A percentile compares a stretch with the other conserved stretches of the same genome.
Conservation (phyloP, 1,140 invertebrate species). For the Leptonema lineaticorne region DNA sequence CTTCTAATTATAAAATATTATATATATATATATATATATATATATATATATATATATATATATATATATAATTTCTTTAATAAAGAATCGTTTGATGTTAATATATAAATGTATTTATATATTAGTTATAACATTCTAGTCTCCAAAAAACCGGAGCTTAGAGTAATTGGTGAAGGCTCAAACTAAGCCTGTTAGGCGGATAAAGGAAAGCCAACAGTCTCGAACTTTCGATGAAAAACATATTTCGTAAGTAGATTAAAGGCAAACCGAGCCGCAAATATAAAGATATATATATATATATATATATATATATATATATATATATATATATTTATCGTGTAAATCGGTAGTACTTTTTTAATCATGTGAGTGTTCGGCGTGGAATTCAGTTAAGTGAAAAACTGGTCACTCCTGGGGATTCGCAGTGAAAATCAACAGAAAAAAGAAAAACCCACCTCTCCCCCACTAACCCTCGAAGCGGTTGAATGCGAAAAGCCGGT, state of each 20-base stretch:
- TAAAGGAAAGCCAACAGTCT: constrained; percentile 30
- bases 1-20: too few species aligned
- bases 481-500: neutral
- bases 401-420: constrained; percentile 17
- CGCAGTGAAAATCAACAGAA: constrained; percentile 26
- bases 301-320: neutral
- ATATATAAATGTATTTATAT: neutral
- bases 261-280: neutral
- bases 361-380: too few species aligned
- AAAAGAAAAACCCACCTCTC: too few species aligned
- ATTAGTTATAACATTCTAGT: neutral
- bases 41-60: neutral
- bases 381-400: constrained; percentile 12
- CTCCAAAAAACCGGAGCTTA: constrained; percentile 32
- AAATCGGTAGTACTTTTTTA: too few species aligned
- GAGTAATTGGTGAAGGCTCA: constrained; percentile 41
- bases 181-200: constrained; percentile 39
- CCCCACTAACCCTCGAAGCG: constrained; percentile 15
- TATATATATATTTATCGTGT: neutral
- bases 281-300: neutral
- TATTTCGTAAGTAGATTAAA: constrained; percentile 41
- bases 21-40: too few species aligned
- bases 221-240: constrained; percentile 38
- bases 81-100: too few species aligned
- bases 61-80: neutral